These are phyloP conservation scores for Andrena haemorrhoa DNA, from an alignment of 2,888 invertebrate species.

Conservation along the genomic window DNA sequence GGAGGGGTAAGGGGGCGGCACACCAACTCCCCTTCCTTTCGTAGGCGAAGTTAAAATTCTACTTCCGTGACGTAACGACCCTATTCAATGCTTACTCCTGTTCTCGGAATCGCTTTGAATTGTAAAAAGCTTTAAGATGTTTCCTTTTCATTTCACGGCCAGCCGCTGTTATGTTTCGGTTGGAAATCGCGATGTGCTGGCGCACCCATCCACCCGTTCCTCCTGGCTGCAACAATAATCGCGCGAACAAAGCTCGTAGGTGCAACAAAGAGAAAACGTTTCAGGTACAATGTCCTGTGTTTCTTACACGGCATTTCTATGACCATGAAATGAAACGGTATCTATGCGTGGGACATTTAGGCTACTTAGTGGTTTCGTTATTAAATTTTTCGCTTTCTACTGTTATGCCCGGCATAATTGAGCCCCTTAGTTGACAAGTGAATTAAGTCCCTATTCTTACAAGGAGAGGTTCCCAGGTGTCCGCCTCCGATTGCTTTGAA, in stretches of 20 bases:
- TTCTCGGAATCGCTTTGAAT: slow-evolving; percentile 45
- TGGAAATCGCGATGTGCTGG: slow-evolving; percentile 20
- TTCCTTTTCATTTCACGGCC: slow-evolving; percentile 49
- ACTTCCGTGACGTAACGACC: slow-evolving; percentile 53
- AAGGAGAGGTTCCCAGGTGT: too few species aligned
- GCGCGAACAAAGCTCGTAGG: background rate
- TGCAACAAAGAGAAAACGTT: background rate
- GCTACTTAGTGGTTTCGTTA: background rate
- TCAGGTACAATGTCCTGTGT: background rate
- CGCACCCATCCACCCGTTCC: background rate
- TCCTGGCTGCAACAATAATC: background rate
- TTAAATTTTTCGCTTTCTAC: background rate
- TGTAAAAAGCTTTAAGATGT: slow-evolving; percentile 53
- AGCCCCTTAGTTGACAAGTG: too few species aligned
- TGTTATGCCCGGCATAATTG: too few species aligned
- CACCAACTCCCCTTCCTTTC: slow-evolving; percentile 10
- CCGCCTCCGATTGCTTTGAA: too few species aligned
- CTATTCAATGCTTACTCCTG: slow-evolving; percentile 47
- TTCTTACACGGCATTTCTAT: background rate
- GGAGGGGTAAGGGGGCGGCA: slow-evolving; percentile 8
- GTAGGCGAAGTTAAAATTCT: slow-evolving; percentile 53
- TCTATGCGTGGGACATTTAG: background rate
- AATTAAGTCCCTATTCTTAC: too few species aligned
- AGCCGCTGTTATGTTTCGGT: slow-evolving; percentile 18
- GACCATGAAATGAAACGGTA: background rate